Evolutionary conservation across 2,888 invertebrate genomes (phyloP).

Genomic region (Tetanocera ferruginea): DNA sequence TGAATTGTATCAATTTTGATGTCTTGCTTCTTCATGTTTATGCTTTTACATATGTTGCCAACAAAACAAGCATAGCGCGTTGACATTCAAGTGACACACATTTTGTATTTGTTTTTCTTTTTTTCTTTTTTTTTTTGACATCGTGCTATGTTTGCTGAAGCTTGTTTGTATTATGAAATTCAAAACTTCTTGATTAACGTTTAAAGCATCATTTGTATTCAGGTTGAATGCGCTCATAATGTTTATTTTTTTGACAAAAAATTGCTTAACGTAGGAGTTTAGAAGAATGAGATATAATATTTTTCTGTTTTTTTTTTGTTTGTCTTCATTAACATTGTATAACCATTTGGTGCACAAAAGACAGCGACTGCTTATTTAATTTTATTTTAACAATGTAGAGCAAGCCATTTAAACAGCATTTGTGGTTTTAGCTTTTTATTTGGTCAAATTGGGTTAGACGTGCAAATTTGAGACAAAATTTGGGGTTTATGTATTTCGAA

Average conservation of each 20-base stretch:
- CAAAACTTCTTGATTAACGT: conserved; percentile 5
- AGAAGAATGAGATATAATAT: too few relatives aligned
- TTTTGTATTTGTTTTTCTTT: background rate
- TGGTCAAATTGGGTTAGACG: too few relatives aligned
- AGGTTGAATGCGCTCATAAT: conserved; percentile 52
- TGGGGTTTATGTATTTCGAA: too few relatives aligned
- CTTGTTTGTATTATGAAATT: conserved; percentile 24
- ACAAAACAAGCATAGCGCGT: background rate
- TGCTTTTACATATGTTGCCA: background rate
- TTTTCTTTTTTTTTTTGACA: conserved; percentile 15
- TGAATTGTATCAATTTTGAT: background rate
- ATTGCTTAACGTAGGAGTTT: too few relatives aligned
- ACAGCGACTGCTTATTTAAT: too few relatives aligned
- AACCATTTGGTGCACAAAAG: too few relatives aligned
- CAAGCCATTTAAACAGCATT: too few relatives aligned
- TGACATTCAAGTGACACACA: conserved; percentile 44
- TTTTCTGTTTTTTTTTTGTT: too few relatives aligned
- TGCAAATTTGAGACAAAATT: too few relatives aligned
- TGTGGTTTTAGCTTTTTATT: too few relatives aligned
- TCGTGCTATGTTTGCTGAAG: background rate
- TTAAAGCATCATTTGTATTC: conserved; percentile 46
- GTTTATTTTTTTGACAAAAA: background rate
- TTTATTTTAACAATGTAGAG: too few relatives aligned
- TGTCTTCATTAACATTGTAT: too few relatives aligned
- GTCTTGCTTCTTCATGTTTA: background rate